A percentile compares a stretch with the other conserved stretches of the same genome.
phyloP scores from a whole-genome alignment of 2,888 invertebrate genomes.

The Romanomermis culicivorax region DNA sequence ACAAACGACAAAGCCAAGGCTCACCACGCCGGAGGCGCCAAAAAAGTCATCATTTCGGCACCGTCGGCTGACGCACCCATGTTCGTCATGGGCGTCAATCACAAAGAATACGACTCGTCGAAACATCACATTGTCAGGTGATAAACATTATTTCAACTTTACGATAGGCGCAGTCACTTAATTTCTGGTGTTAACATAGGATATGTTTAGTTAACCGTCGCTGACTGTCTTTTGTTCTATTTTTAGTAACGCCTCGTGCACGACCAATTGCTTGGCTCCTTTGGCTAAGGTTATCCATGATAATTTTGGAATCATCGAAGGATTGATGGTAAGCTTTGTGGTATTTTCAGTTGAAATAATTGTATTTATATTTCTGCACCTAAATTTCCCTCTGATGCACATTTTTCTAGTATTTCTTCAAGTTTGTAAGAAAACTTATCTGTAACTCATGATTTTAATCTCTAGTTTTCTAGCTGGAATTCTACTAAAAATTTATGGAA shows the following conservation, averaged over 20 bases:
- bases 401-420: too few species aligned
- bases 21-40: conserved; percentile 23
- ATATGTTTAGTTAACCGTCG: neutral
- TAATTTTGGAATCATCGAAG: conserved; percentile 31
- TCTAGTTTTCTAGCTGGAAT: too few species aligned
- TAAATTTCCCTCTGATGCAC: too few species aligned
- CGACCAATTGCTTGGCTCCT: conserved; percentile 34
- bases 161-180: neutral
- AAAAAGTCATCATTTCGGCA: conserved; percentile 33
- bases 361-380: neutral
- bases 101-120: conserved; percentile 24
- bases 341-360: neutral
- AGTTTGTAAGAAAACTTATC: too few species aligned
- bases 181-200: neutral
- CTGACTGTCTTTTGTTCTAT: conserved; percentile 1
- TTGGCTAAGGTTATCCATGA: conserved; percentile 33
- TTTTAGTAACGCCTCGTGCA: conserved; percentile 33
- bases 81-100: conserved; percentile 34
- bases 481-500: too few species aligned
- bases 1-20: conserved; percentile 30
- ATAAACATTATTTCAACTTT: too few species aligned
- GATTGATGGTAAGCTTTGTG: conserved; percentile 30
- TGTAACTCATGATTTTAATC: too few species aligned
- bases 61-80: conserved; percentile 34
- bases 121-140: conserved; percentile 15